Evolutionary conservation across 23 tunicate species (phyloP).

Genomic region (Oikopleura albicans): DNA sequence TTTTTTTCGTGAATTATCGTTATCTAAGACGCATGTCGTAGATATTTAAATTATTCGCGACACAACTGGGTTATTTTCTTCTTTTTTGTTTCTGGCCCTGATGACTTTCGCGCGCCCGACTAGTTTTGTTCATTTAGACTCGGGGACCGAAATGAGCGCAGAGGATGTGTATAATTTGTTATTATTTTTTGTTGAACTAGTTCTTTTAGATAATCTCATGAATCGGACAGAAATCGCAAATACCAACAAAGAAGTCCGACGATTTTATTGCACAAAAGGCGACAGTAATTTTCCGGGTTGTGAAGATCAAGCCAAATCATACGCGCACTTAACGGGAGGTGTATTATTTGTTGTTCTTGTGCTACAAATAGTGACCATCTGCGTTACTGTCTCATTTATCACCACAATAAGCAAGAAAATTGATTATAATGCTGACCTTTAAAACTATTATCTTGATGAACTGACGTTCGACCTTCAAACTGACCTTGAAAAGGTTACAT

Average conservation of each 20-base stretch:
- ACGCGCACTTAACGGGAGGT: not conserved
- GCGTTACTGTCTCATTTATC: not conserved
- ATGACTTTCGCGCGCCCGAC: no score
- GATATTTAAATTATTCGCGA: not conserved
- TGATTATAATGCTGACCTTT: no score
- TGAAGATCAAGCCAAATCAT: not conserved
- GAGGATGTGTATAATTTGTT: no score
- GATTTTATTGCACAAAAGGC: not conserved
- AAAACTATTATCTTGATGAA: no score
- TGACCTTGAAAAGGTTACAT: no score
- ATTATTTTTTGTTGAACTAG: no score
- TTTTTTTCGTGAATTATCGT: not conserved
- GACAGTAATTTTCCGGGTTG: not conserved
- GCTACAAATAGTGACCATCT: not conserved
- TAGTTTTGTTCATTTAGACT: no score
- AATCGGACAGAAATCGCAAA: not conserved
- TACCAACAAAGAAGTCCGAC: not conserved
- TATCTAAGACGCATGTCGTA: not conserved
- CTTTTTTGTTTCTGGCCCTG: no score
- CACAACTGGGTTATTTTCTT: no score
- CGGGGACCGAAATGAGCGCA: no score
- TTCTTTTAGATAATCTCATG: slow-evolving; percentile 2
- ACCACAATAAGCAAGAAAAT: no score
- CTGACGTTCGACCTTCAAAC: no score
- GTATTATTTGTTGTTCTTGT: not conserved